Percentiles rank a stretch among this genome's conserved stretches.
Conservation (phyloP, 2,888 invertebrate genomes). For the Ommatoiulus sabulosus region DNA sequence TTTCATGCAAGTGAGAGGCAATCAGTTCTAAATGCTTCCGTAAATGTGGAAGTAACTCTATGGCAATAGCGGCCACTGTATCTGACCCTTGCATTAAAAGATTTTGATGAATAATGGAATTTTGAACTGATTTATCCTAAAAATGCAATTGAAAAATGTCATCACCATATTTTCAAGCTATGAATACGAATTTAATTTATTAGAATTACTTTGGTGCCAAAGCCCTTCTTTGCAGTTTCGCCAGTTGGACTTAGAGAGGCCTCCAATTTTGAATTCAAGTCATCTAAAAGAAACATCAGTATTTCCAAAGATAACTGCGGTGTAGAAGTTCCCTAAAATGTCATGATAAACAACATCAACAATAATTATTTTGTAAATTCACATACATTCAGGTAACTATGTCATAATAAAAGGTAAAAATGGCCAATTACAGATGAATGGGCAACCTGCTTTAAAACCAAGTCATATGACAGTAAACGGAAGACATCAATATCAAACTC, state of each 20-base stretch:
- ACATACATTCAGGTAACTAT: no score
- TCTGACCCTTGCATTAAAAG: not conserved
- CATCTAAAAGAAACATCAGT: not conserved
- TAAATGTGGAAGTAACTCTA: slow-evolving; percentile 15
- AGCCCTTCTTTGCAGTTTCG: not conserved
- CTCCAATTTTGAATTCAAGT: not conserved
- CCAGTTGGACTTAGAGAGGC: not conserved
- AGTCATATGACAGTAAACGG: not conserved
- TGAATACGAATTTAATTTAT: not conserved
- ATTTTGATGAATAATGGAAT: not conserved
- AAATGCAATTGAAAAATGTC: not conserved
- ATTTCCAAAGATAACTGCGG: not conserved
- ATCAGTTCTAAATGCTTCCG: not conserved
- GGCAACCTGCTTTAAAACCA: not conserved
- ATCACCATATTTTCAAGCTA: not conserved
- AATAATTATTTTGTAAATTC: not conserved
- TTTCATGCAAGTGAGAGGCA: not conserved
- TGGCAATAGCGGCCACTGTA: not conserved
- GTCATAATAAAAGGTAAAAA: not conserved
- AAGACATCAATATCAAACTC: slow-evolving; percentile 33
- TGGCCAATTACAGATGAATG: not conserved
- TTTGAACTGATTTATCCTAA: slow-evolving; percentile 11
- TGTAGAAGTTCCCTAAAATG: not conserved
- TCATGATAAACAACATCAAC: not conserved
- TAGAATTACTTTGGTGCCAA: not conserved